Conservation (phyloP, 2,113 vertebrate genomes). For the Diphyllodes magnificus region DNA sequence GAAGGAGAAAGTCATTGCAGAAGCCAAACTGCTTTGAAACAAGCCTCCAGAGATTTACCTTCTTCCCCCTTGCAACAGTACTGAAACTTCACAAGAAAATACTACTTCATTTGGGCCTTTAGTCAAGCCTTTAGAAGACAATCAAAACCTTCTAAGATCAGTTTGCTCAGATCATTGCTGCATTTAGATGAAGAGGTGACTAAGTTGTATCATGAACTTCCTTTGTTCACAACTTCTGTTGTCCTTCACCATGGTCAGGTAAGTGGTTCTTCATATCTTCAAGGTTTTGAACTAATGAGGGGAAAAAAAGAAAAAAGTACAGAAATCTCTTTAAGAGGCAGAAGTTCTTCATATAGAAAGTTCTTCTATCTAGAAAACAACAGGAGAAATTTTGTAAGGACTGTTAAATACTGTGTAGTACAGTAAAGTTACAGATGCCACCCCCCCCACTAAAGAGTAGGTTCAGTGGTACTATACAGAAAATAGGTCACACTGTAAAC, state of each 20-base stretch:
- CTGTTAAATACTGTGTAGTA: background rate
- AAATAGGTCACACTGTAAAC: background rate
- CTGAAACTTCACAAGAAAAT: slow-evolving; percentile 1
- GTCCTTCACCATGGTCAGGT: background rate
- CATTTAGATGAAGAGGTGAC: background rate
- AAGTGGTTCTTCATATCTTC: slow-evolving; percentile 19
- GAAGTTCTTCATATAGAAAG: background rate
- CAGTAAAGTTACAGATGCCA: background rate
- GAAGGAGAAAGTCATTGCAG: background rate
- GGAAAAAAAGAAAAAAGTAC: background rate
- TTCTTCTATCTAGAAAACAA: background rate
- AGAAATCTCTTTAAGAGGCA: background rate
- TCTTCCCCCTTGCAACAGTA: background rate
- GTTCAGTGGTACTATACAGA: background rate
- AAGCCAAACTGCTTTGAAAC: background rate
- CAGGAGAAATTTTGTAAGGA: background rate
- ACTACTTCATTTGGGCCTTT: background rate
- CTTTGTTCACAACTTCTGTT: slow-evolving; percentile 22
- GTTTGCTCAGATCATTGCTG: background rate
- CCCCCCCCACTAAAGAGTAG: background rate
- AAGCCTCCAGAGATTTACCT: background rate
- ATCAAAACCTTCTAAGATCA: background rate
- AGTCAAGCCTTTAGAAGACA: background rate
- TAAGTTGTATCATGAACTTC: background rate
- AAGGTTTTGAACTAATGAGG: slow-evolving; percentile 48